Conservation (phyloP, 2,113 vertebrate genomes). For the Cinclus cinclus region DNA sequence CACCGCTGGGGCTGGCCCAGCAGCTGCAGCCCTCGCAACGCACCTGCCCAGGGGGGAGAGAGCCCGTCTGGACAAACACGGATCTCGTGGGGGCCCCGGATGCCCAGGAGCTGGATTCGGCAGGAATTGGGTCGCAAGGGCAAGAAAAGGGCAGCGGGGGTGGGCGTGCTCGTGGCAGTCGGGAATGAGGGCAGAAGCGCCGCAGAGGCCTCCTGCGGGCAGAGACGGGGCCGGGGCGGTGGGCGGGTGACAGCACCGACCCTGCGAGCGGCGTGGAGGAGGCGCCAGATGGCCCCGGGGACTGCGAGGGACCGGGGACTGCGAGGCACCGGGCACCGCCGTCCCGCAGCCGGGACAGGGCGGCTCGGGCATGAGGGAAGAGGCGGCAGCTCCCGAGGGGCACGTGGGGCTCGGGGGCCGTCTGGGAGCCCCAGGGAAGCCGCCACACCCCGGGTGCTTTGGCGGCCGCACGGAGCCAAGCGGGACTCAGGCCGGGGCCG, state of each 20-base stretch:
- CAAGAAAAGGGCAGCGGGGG: neutral
- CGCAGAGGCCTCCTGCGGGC: neutral
- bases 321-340: fast-evolving
- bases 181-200: neutral
- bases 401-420: fast-evolving
- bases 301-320: fast-evolving
- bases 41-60: neutral
- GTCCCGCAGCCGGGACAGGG: neutral
- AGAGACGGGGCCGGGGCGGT: fast-evolving
- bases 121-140: neutral
- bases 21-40: neutral
- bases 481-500: fast-evolving
- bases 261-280: fast-evolving
- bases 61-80: fast-evolving
- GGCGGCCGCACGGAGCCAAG: neutral
- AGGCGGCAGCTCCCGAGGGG: neutral
- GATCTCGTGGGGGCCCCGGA: fast-evolving
- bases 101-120: neutral
- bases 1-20: neutral
- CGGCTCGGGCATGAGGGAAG: neutral
- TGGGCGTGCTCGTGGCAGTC: neutral
- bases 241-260: neutral
- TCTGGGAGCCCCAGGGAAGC: neutral
- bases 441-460: fast-evolving
- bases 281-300: fast-evolving